Percentiles rank a stretch among this genome's conserved stretches.
Evolutionary conservation across 2,888 invertebrate species (phyloP).

Genomic region (Macrostomum cliftonense): DNA sequence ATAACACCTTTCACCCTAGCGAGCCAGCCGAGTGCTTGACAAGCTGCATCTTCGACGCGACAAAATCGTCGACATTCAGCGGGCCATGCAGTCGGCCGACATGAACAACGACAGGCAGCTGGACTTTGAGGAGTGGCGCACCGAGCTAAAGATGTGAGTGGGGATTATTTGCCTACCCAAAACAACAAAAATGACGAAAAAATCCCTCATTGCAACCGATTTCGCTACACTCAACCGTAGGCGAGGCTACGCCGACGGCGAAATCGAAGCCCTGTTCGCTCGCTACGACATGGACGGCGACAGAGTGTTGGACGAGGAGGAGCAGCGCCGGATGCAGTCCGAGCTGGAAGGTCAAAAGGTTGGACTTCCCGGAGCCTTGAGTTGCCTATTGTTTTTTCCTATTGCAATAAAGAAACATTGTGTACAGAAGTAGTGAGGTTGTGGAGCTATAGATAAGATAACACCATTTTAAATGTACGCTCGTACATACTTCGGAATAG

Average conservation of each 20-base stretch:
- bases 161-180: neutral
- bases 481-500: no score
- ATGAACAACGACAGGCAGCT: slow-evolving; percentile 38
- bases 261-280: slow-evolving; percentile 50
- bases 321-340: slow-evolving; percentile 39
- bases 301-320: slow-evolving; percentile 39
- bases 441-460: no score
- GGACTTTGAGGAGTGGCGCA: slow-evolving; percentile 41
- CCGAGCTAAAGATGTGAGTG: slow-evolving; percentile 40
- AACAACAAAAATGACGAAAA: no score
- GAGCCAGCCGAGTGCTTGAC: slow-evolving; percentile 42
- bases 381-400: no score
- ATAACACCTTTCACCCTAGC: slow-evolving; percentile 22
- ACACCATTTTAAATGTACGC: no score
- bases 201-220: no score
- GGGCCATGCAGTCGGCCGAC: slow-evolving; percentile 39
- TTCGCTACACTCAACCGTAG: slow-evolving; percentile 24
- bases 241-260: slow-evolving; percentile 47
- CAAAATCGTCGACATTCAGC: slow-evolving; percentile 42
- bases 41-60: slow-evolving; percentile 41
- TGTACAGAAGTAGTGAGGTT: no score
- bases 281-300: slow-evolving; percentile 46
- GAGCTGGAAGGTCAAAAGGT: slow-evolving; percentile 40
- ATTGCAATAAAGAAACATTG: no score
- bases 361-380: no score